These are phyloP conservation scores for Cosmorhoe ocellata DNA, from an alignment of 2,888 invertebrate species.

Conservation along the genomic window DNA sequence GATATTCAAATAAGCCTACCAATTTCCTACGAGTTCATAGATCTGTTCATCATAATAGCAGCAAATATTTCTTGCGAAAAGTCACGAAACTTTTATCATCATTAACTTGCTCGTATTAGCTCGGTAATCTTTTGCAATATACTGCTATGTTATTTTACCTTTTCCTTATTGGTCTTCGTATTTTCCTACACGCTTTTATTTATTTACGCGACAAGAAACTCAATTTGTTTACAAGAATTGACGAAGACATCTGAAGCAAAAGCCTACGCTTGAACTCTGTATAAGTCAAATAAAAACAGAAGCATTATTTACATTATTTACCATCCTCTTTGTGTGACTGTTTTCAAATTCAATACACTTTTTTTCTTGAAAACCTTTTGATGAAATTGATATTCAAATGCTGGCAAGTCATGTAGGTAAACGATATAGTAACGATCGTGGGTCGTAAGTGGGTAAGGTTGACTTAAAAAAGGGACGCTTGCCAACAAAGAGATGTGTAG, in stretches of 20 bases:
- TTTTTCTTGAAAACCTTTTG: constrained; percentile 6
- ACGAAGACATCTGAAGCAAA: constrained; percentile 12
- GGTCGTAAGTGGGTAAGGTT: too few relatives aligned
- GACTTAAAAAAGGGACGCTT: too few relatives aligned
- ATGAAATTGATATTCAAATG: constrained; percentile 17
- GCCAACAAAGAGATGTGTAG: too few relatives aligned
- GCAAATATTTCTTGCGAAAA: background rate
- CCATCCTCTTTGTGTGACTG: constrained; percentile 20
- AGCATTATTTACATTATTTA: constrained; percentile 26
- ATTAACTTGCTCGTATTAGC: background rate
- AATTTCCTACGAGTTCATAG: constrained; percentile 30
- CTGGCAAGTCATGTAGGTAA: background rate
- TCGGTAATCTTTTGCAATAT: background rate
- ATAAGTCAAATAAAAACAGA: constrained; percentile 23
- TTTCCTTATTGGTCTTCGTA: background rate
- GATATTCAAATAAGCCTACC: constrained; percentile 22
- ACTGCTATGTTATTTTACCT: background rate
- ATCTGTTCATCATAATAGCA: background rate
- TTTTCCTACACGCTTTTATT: background rate
- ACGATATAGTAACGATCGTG: too few relatives aligned
- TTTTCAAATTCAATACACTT: constrained; percentile 8
- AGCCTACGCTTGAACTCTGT: constrained; percentile 11
- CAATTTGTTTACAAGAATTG: constrained; percentile 19
- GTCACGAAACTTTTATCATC: background rate
- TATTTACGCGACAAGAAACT: constrained; percentile 4